Evolutionary conservation across 2,888 invertebrate species (phyloP).

Genomic region (Keiferia lycopersicella): DNA sequence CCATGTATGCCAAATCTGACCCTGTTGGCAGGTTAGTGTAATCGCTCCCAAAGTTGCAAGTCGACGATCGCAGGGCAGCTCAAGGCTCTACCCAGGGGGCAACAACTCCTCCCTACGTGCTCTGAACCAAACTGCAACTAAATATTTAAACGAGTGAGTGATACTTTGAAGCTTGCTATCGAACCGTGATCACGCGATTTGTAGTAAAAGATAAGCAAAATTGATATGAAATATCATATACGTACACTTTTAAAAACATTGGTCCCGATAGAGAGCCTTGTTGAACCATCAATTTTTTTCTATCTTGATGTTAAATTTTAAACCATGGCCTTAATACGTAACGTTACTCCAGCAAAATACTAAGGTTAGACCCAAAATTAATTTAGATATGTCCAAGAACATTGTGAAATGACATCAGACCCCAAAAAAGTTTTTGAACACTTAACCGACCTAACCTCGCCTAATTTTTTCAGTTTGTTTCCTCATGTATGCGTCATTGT

Average conservation of each 20-base stretch:
- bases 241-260: background rate
- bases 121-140: conserved; percentile 61
- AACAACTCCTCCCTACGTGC: conserved; percentile 68
- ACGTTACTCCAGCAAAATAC: too few relatives aligned
- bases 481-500: conserved; percentile 11
- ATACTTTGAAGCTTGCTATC: conserved; percentile 24
- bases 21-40: too few relatives aligned
- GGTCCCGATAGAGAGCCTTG: background rate
- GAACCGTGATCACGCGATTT: background rate
- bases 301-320: too few relatives aligned
- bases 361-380: too few relatives aligned
- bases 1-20: too few relatives aligned
- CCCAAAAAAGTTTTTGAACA: conserved; percentile 1
- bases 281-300: too few relatives aligned
- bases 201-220: background rate
- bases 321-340: too few relatives aligned
- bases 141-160: conserved; percentile 50
- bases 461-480: background rate
- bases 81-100: conserved; percentile 61
- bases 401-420: conserved; percentile 9
- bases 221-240: background rate
- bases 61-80: conserved; percentile 37
- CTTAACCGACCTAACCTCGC: conserved; percentile 15
- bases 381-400: background rate
- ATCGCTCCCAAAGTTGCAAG: conserved; percentile 2